Evolutionary conservation across 2,888 invertebrate species (phyloP).

Genomic region (Isoperla grammatica): DNA sequence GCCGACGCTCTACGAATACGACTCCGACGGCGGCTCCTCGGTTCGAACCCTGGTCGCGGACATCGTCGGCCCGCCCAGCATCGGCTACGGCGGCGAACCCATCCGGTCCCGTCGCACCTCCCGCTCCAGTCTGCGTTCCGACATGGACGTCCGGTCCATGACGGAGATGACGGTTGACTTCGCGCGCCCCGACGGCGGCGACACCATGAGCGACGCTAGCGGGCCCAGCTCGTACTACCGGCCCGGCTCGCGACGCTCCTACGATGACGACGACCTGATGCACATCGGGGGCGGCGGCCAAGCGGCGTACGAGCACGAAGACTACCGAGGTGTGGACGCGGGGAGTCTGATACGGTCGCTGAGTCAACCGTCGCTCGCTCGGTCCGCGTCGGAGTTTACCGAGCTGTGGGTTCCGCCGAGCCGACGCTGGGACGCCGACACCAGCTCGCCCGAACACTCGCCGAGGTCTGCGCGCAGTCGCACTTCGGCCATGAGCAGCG

Average conservation of each 20-base stretch:
- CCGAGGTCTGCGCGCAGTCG: constrained; percentile 35
- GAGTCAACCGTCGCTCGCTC: constrained; percentile 78
- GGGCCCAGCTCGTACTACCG: constrained; percentile 45
- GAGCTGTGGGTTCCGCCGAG: constrained; percentile 68
- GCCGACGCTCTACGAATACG: constrained; percentile 83
- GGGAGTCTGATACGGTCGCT: constrained; percentile 69
- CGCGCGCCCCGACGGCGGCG: constrained; percentile 61
- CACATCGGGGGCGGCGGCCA: too few relatives aligned
- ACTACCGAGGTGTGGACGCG: constrained; percentile 32
- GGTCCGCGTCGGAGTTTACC: constrained; percentile 79
- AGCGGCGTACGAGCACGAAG: constrained; percentile 30
- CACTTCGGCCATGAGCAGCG: constrained; percentile 27
- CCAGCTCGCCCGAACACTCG: constrained; percentile 38
- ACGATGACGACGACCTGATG: constrained; percentile 63
- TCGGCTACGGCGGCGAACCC: constrained; percentile 11
- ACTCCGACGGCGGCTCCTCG: constrained; percentile 78
- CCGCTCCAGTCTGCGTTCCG: constrained; percentile 60
- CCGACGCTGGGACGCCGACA: constrained; percentile 40
- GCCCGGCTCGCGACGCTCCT: constrained; percentile 52
- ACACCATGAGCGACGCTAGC: constrained; percentile 69
- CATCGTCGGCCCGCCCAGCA: constrained; percentile 24
- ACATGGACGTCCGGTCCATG: constrained; percentile 75
- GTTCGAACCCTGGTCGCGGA: constrained; percentile 44
- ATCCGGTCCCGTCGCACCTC: constrained; percentile 54
- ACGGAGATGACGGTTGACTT: constrained; percentile 88